phyloP scores from a whole-genome alignment of 2,888 invertebrate species.

The Apeira syringaria region DNA sequence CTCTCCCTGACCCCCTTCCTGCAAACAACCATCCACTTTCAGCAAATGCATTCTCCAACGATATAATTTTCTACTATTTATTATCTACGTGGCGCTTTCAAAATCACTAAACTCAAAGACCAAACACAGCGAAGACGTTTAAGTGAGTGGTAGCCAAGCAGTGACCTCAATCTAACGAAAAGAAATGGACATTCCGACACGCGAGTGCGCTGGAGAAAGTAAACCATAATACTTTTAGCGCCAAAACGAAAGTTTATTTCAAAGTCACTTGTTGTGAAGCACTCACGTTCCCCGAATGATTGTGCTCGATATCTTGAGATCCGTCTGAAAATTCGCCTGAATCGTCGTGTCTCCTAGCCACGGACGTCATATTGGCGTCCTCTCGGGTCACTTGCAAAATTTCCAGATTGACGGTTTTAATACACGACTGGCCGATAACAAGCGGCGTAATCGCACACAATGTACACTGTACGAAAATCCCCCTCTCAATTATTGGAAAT shows the following conservation, averaged over 20 bases:
- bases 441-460: slow-evolving; percentile 49
- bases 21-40: slow-evolving; percentile 69
- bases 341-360: slow-evolving; percentile 69
- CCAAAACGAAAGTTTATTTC: slow-evolving; percentile 69
- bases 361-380: slow-evolving; percentile 79
- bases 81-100: slow-evolving; percentile 52
- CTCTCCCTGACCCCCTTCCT: slow-evolving; percentile 69
- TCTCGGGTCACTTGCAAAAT: slow-evolving; percentile 67
- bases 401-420: slow-evolving; percentile 71
- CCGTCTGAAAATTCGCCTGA: slow-evolving; percentile 78
- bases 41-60: slow-evolving; percentile 63
- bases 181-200: slow-evolving; percentile 79
- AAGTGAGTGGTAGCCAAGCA: slow-evolving; percentile 66
- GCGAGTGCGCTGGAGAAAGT: slow-evolving; percentile 77
- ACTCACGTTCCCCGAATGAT: slow-evolving; percentile 75
- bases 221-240: slow-evolving; percentile 66
- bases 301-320: slow-evolving; percentile 74
- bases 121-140: slow-evolving; percentile 55
- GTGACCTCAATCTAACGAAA: slow-evolving; percentile 78
- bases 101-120: slow-evolving; percentile 46
- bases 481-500: slow-evolving; percentile 57
- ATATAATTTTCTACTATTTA: slow-evolving; percentile 38
- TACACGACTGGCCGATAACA: slow-evolving; percentile 41
- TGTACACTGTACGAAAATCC: slow-evolving; percentile 55
- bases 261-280: slow-evolving; percentile 33